Evolutionary conservation across 2,797 vertebrate species (phyloP).

Genomic region (Siniperca undulata): DNA sequence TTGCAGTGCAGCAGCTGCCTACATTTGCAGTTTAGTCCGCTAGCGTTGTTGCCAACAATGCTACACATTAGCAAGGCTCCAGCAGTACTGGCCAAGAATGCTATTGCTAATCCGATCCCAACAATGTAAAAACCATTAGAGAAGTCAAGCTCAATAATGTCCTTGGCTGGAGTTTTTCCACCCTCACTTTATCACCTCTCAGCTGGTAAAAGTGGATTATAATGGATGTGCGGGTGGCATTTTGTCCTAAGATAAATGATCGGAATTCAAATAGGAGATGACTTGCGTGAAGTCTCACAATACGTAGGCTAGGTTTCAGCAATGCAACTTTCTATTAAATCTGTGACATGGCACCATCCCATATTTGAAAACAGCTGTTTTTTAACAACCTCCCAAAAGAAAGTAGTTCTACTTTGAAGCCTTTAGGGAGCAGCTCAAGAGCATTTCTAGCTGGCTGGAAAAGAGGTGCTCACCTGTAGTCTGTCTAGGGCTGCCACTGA

Average conservation of each 20-base stretch:
- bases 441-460: conserved; percentile 12
- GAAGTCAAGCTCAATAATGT: conserved; percentile 67
- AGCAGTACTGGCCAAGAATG: conserved; percentile 68
- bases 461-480: conserved; percentile 9
- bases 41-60: conserved; percentile 71
- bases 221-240: conserved; percentile 70
- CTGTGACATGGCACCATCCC: conserved; percentile 24
- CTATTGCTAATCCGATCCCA: conserved; percentile 68
- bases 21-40: conserved; percentile 58
- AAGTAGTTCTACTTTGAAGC: not conserved
- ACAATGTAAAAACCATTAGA: conserved; percentile 82
- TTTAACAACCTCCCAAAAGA: conserved; percentile 13
- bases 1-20: conserved; percentile 69
- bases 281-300: conserved; percentile 52
- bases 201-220: conserved; percentile 76
- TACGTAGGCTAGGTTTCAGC: conserved; percentile 44
- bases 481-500: not conserved
- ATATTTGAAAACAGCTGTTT: conserved; percentile 27
- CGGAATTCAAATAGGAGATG: conserved; percentile 57
- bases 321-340: conserved; percentile 49
- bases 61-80: conserved; percentile 72
- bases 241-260: conserved; percentile 71
- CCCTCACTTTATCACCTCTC: conserved; percentile 65
- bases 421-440: conserved; percentile 1
- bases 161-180: conserved; percentile 78